Base-by-base conservation (phyloP, 1,140 invertebrate genomes). In the Pseudomyrmex gracilis region DNA sequence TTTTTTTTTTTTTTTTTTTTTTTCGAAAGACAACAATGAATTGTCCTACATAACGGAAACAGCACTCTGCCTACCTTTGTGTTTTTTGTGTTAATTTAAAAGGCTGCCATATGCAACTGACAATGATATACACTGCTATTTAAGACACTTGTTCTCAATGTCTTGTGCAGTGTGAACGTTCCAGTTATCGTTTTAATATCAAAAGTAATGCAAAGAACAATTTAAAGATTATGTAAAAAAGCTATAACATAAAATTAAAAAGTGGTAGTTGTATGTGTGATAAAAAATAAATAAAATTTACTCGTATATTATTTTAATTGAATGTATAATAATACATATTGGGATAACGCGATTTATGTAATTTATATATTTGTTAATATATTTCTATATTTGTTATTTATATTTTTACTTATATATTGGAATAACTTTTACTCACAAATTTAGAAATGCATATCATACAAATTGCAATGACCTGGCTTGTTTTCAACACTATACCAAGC, bases 401-500 rank as follows among this genome's bases (percentile, higher is more conserved):
- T 34, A 34, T 34, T 34, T 34, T 34, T 34, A 34, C 12, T 47
- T 1, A 51, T 22, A 67, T 20, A 51, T 67, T 51, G 20, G 4
- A 20, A 63, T 17, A 45, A 22, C n/a, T 5, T 55, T 53, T 55
- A 47, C 17, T 7, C 0, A 45, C 12, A 51, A 67, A 66, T 57
- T 51, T 2, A 64, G 22, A 73, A 57, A 64, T 84, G 67, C 22
- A 4, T 4, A 34, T 45, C 1, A 22, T 51, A 57, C 34, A 66
- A 87, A 73, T 68, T 45, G 22, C 78, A 45, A 17, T 63, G n/a
- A 9, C 34, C 34, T 78, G 43, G 64, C 7, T 78, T 10, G 24
- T n/a, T 57, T 15, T 78, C 34, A 7, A 64, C 34, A 1, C 58
- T 47, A 20, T 55, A 15, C 0, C 47, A 67, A 73, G 12, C 34